Percentiles rank a stretch among this genome's conserved stretches.
phyloP scores from a whole-genome alignment of 1,140 invertebrate genomes.

The Sitophilus oryzae region DNA sequence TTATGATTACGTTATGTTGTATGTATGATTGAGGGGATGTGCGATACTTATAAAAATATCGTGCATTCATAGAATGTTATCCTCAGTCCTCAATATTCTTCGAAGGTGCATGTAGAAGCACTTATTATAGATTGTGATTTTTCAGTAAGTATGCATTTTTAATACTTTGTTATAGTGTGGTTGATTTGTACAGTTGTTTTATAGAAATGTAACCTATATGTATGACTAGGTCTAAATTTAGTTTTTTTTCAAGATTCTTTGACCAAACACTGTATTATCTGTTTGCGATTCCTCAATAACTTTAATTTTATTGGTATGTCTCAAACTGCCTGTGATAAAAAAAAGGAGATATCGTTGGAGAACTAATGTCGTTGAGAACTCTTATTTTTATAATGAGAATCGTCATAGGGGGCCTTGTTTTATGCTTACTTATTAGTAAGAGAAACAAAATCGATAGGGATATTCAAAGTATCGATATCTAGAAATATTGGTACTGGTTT shows the following conservation, averaged over 20 bases:
- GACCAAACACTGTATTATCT: conserved; percentile 1
- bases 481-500: neutral
- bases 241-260: conserved; percentile 4
- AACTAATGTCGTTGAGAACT: conserved; percentile 2
- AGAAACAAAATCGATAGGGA: conserved; percentile 9
- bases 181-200: neutral
- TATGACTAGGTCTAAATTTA: neutral
- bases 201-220: neutral
- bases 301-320: conserved; percentile 26
- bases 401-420: neutral
- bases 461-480: conserved; percentile 1
- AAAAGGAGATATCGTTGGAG: conserved; percentile 9
- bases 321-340: conserved; percentile 36
- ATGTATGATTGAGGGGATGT: too few relatives aligned
- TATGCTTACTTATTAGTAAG: neutral
- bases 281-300: conserved; percentile 13
- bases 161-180: too few relatives aligned
- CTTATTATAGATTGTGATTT: too few relatives aligned
- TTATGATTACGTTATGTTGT: too few relatives aligned
- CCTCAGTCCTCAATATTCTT: too few relatives aligned
- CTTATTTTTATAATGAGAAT: neutral
- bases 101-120: too few relatives aligned
- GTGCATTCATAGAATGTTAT: too few relatives aligned
- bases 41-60: too few relatives aligned
- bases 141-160: too few relatives aligned